Evolutionary conservation across 2,888 invertebrate genomes (phyloP).

Genomic region (Himalopsyche anomala): DNA sequence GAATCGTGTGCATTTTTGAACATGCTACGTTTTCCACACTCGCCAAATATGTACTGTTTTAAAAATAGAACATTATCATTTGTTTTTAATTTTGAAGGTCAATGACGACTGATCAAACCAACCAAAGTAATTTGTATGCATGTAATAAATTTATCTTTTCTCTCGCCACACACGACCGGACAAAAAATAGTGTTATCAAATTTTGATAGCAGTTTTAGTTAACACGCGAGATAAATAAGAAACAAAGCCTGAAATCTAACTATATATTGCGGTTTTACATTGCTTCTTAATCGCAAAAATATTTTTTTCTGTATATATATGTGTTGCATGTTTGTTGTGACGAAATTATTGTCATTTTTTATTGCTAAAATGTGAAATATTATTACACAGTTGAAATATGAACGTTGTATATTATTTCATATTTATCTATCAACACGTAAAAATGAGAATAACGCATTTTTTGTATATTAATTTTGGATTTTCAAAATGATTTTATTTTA

Average conservation of each 20-base stretch:
- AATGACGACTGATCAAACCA: constrained; percentile 15
- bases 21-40: not conserved
- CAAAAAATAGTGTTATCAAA: not conserved
- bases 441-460: too few species aligned
- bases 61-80: constrained; percentile 6
- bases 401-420: too few species aligned
- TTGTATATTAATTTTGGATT: too few species aligned
- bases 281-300: too few species aligned
- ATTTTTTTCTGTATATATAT: too few species aligned
- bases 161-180: not conserved
- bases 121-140: constrained; percentile 14
- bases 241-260: not conserved
- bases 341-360: too few species aligned
- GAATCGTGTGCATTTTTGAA: not conserved
- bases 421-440: too few species aligned
- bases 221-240: not conserved
- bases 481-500: too few species aligned
- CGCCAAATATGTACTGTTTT: not conserved
- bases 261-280: too few species aligned
- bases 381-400: too few species aligned
- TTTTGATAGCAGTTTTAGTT: not conserved
- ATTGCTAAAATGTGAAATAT: too few species aligned
- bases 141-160: not conserved
- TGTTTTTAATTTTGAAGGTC: constrained; percentile 32
- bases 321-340: too few species aligned